phyloP scores from a whole-genome alignment of 2,888 invertebrate genomes.

The Megamerina dolium region DNA sequence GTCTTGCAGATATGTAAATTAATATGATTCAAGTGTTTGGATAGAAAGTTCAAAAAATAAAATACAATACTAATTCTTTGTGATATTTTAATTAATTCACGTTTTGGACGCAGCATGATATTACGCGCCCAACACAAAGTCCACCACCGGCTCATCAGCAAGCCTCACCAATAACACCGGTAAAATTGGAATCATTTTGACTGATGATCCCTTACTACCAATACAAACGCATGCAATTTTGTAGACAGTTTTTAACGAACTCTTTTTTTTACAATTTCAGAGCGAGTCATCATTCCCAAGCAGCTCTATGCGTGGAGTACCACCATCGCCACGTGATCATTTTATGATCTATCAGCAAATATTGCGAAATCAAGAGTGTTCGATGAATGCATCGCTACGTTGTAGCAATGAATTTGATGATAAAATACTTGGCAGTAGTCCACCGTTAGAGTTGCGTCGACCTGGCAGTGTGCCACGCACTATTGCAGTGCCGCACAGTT shows the following conservation, averaged over 20 bases:
- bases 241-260: not conserved
- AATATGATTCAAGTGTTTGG: too few relatives aligned
- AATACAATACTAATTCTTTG: too few relatives aligned
- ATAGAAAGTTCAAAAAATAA: too few relatives aligned
- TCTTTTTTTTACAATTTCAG: slow-evolving; percentile 47
- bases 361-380: slow-evolving; percentile 51
- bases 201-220: too few relatives aligned
- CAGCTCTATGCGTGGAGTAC: slow-evolving; percentile 39
- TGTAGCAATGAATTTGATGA: slow-evolving; percentile 41
- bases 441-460: slow-evolving; percentile 66
- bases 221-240: not conserved
- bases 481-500: slow-evolving; percentile 60
- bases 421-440: slow-evolving; percentile 59
- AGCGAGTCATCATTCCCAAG: slow-evolving; percentile 51
- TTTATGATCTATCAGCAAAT: slow-evolving; percentile 49
- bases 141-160: slow-evolving; percentile 84
- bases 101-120: slow-evolving; percentile 56
- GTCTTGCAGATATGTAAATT: too few relatives aligned
- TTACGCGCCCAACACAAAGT: slow-evolving; percentile 56
- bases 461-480: slow-evolving; percentile 55
- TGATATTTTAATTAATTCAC: too few relatives aligned
- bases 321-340: slow-evolving; percentile 33
- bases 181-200: slow-evolving; percentile 45
- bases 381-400: slow-evolving; percentile 31
- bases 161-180: slow-evolving; percentile 66